These are phyloP conservation scores for Atopsyche davidsoni DNA, from an alignment of 1,140 invertebrate species.

Conservation along the genomic window DNA sequence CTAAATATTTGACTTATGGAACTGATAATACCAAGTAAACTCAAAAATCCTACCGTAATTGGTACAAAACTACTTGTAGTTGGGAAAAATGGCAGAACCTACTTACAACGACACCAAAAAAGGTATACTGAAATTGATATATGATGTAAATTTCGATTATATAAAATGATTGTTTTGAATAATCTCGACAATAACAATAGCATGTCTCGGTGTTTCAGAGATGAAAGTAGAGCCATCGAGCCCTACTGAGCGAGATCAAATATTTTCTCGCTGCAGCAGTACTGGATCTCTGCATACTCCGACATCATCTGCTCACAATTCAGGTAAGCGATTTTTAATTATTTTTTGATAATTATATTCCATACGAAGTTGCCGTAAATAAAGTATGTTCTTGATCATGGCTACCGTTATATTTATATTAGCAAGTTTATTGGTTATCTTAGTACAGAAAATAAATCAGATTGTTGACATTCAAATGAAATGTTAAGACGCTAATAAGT, in stretches of 20 bases:
- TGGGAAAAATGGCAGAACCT: conserved; percentile 14
- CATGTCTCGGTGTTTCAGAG: conserved; percentile 29
- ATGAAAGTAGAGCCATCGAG: conserved; percentile 61
- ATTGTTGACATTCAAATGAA: too few relatives aligned
- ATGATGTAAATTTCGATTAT: not conserved
- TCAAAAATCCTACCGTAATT: too few relatives aligned
- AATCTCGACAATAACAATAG: not conserved
- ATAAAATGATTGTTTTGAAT: not conserved
- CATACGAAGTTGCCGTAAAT: too few relatives aligned
- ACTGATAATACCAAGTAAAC: too few relatives aligned
- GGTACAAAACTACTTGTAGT: not conserved
- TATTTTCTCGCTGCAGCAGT: conserved; percentile 76
- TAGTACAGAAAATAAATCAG: conserved; percentile 3
- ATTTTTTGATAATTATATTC: too few relatives aligned
- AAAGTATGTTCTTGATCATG: too few relatives aligned
- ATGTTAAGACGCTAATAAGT: too few relatives aligned
- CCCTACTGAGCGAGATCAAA: conserved; percentile 54
- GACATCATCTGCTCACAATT: conserved; percentile 80
- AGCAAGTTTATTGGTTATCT: too few relatives aligned
- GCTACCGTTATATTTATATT: conserved; percentile 11
- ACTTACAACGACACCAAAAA: conserved; percentile 10
- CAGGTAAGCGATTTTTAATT: conserved; percentile 50
- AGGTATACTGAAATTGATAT: not conserved
- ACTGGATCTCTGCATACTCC: conserved; percentile 77
- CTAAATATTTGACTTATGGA: conserved; percentile 1